These are phyloP conservation scores for Drosophila tristis DNA, from an alignment of 1,140 invertebrate genomes.

Conservation along the genomic window DNA sequence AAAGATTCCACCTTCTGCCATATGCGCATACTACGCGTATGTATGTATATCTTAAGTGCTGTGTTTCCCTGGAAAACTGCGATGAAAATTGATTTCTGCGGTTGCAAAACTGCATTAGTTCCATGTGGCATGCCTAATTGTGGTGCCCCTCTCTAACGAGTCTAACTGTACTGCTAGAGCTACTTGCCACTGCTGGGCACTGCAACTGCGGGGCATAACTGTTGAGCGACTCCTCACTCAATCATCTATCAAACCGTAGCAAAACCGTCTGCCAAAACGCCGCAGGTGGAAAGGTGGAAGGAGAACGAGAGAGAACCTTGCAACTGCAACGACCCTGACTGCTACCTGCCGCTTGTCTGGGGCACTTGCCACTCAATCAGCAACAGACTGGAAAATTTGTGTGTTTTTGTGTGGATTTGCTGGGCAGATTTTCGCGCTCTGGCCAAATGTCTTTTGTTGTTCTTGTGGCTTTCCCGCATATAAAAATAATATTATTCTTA, in stretches of 20 bases:
- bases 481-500: conserved; percentile 47
- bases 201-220: conserved; percentile 1
- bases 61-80: conserved; percentile 38
- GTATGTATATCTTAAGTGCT: conserved; percentile 42
- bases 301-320: neutral
- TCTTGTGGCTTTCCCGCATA: conserved; percentile 32
- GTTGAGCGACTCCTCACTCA: conserved; percentile 37
- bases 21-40: conserved; percentile 19
- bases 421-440: conserved; percentile 31
- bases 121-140: conserved; percentile 63
- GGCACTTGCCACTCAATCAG: conserved; percentile 65
- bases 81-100: conserved; percentile 68
- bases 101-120: conserved; percentile 68
- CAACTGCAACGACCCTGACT: conserved; percentile 10
- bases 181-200: neutral
- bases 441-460: conserved; percentile 23
- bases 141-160: conserved; percentile 19
- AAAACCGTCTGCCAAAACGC: conserved; percentile 58
- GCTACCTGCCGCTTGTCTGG: conserved; percentile 29
- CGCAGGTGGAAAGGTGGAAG: conserved; percentile 34
- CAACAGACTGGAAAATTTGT: conserved; percentile 48
- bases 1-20: conserved; percentile 42
- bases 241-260: conserved; percentile 57
- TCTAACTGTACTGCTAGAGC: conserved; percentile 33
- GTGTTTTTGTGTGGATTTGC: conserved; percentile 29